Evolutionary conservation across 2,797 vertebrate species (phyloP).

Genomic region (Acanthornis magna): DNA sequence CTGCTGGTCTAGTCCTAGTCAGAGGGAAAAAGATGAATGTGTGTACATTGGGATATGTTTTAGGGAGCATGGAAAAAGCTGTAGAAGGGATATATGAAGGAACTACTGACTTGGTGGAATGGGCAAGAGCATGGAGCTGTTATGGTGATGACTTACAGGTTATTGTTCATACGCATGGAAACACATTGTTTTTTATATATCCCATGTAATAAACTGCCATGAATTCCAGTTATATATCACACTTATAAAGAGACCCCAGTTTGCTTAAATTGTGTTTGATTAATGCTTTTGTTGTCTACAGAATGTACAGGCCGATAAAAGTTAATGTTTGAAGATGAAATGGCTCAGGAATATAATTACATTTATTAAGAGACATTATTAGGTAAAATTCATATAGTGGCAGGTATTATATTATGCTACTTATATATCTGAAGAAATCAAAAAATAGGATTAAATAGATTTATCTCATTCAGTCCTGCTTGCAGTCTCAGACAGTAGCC

Average conservation of each 20-base stretch:
- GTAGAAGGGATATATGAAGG: not conserved
- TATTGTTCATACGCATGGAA: not conserved
- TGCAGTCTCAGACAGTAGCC: not conserved
- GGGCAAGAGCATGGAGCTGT: not conserved
- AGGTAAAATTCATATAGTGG: not conserved
- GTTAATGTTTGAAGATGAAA: not conserved
- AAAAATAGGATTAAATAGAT: not conserved
- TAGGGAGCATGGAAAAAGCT: not conserved
- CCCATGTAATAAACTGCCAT: not conserved
- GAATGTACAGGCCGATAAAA: not conserved
- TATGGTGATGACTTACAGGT: not conserved
- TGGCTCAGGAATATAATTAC: not conserved
- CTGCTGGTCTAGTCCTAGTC: not conserved
- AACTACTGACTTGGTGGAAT: not conserved
- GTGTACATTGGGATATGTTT: not conserved
- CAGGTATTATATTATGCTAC: not conserved
- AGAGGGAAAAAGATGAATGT: not conserved
- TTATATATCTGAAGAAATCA: not conserved
- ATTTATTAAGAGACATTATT: conserved; percentile 32
- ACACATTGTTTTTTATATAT: not conserved
- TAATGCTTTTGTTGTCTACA: conserved; percentile 11
- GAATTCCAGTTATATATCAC: not conserved
- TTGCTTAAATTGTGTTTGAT: not conserved
- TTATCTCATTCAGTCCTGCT: not conserved
- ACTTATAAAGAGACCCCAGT: not conserved